Conservation (phyloP, 2,113 vertebrate species). For the Semicossyphus pulcher region DNA sequence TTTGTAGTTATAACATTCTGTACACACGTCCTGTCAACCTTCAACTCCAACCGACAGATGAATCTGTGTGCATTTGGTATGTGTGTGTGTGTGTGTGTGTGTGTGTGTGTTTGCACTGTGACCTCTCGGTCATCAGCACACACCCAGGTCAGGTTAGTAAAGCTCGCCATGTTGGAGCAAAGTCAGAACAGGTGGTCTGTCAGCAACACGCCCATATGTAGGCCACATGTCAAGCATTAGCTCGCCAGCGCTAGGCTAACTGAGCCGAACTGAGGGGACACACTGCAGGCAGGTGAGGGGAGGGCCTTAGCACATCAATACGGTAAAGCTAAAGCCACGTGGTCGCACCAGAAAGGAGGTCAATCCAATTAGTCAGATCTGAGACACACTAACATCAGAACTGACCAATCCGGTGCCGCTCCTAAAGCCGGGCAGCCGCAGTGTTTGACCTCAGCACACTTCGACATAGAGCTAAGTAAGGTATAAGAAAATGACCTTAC, state of each 20-base stretch:
- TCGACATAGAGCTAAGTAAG: not conserved
- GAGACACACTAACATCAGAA: constrained; percentile 64
- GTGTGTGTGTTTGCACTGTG: constrained; percentile 14
- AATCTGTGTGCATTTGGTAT: constrained; percentile 10
- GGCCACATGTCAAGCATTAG: constrained; percentile 71
- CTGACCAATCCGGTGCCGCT: constrained; percentile 42
- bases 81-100: not conserved
- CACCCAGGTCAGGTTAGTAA: constrained; percentile 46
- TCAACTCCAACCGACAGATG: constrained; percentile 37
- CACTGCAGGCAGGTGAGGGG: constrained; percentile 32
- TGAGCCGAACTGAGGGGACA: not conserved
- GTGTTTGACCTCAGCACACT: not conserved
- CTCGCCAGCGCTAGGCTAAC: constrained; percentile 19
- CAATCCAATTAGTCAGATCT: constrained; percentile 79
- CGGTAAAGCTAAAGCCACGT: constrained; percentile 58
- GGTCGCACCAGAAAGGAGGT: constrained; percentile 71
- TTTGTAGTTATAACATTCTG: too few relatives aligned
- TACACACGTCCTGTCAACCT: constrained; percentile 35
- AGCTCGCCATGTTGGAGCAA: constrained; percentile 52
- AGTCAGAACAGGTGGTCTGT: constrained; percentile 75
- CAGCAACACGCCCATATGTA: constrained; percentile 53
- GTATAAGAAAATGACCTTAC: not conserved
- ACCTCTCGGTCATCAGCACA: constrained; percentile 56
- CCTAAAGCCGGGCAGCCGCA: not conserved
- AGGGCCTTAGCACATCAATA: constrained; percentile 63